These are phyloP conservation scores for Anguilla anguilla DNA, from an alignment of 2,797 vertebrate species.

Conservation along the genomic window DNA sequence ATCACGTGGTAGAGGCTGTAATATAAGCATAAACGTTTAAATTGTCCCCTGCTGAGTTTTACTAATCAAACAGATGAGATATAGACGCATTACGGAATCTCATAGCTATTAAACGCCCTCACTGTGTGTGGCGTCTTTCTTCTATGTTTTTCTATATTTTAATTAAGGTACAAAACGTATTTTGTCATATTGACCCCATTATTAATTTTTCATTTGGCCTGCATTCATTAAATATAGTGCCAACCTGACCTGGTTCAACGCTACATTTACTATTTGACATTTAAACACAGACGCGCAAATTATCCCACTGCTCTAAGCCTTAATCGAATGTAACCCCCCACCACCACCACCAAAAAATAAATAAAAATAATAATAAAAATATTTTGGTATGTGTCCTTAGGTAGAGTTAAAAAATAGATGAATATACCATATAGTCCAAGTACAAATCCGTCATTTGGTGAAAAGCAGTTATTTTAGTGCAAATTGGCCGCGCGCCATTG, in stretches of 20 bases:
- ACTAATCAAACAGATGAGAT: not conserved
- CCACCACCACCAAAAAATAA: not conserved
- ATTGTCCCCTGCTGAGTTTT: not conserved
- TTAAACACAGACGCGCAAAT: not conserved
- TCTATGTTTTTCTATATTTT: not conserved
- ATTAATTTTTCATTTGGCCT: not conserved
- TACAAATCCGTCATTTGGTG: not conserved
- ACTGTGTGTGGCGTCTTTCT: not conserved
- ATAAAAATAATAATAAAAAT: not conserved
- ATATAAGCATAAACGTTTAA: not conserved
- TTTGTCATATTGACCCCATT: not conserved
- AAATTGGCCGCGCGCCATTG: slow-evolving; percentile 1
- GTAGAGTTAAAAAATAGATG: not conserved
- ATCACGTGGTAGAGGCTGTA: not conserved
- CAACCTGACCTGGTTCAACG: not conserved
- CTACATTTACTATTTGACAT: not conserved
- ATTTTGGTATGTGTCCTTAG: not conserved
- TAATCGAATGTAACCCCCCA: not conserved
- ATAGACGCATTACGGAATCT: not conserved
- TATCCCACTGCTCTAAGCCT: not conserved
- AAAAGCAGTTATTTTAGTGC: slow-evolving; percentile 1
- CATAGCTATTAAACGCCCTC: not conserved
- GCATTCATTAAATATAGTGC: not conserved
- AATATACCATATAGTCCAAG: not conserved
- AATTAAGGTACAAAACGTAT: not conserved